These are phyloP conservation scores for Bugula neritina DNA, from an alignment of 2,888 invertebrate species.

Conservation along the genomic window DNA sequence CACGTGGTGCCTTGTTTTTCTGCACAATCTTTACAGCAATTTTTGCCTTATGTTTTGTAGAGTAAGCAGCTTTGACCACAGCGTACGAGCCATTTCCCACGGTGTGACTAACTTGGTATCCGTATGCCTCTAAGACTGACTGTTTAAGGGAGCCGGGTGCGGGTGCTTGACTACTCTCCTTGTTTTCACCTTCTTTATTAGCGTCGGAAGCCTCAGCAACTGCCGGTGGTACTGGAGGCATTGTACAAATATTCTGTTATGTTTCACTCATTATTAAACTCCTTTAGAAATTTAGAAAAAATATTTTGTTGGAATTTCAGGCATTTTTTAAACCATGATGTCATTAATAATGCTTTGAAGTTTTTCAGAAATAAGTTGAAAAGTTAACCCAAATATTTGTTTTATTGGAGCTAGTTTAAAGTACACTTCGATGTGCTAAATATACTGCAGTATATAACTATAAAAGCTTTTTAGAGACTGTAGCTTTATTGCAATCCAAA, in stretches of 20 bases:
- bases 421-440: no score
- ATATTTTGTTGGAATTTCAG: background rate
- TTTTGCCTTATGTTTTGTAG: constrained; percentile 38
- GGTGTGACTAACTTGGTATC: constrained; percentile 41
- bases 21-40: constrained; percentile 50
- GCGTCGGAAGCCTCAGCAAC: background rate
- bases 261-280: background rate
- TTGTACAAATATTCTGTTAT: background rate
- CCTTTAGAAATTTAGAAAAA: background rate
- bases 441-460: no score
- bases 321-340: constrained; percentile 11
- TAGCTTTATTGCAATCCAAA: no score
- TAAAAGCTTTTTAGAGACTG: no score
- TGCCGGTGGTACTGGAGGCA: background rate
- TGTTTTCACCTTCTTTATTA: constrained; percentile 9
- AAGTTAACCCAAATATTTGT: no score
- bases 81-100: constrained; percentile 48
- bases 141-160: constrained; percentile 7
- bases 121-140: constrained; percentile 36
- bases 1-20: constrained; percentile 43
- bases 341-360: constrained; percentile 12
- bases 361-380: no score
- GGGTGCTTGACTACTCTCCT: background rate
- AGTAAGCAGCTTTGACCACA: constrained; percentile 44
- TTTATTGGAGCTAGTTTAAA: no score